Base-by-base conservation (phyloP, 2,888 invertebrate species). In the Andrena haemorrhoa region DNA sequence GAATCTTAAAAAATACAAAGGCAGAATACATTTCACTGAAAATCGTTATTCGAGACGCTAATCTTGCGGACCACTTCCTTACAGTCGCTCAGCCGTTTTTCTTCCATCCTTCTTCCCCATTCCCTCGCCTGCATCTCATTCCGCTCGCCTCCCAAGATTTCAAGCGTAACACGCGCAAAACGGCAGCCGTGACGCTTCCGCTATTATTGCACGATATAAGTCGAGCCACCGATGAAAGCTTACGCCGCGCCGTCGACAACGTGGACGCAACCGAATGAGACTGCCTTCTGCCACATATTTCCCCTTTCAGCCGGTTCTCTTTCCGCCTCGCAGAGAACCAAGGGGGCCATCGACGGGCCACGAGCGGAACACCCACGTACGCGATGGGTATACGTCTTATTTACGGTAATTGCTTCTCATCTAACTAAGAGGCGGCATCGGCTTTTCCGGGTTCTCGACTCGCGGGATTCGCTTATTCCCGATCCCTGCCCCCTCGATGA, bases 351-450 rank as follows among this genome's bases (percentile, higher is more conserved):
- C 26, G 33, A 65, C 29, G 56, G 8, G 16, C 33, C 49, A 58
- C 66, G 29, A 8, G 8, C 1, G 64, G 63, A 72, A 74, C 82
- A 85, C 78, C 85, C 82, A 85, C 79, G 69, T 61, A 56, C 61
- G 41, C 70, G 81, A 86, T 74, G 65, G 85, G 33, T 47, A 58
- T 70, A 78, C 66, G 74, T 88, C 79, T 86, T 88, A 88, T 89
- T 88, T 86, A 89, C 82, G 85, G 80, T 83, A 89, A 89, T 89
- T 84, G 83, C 72, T 61, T 70, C 80, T 86, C 83, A 72, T 82
- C 86, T 84, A 80, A 80, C 82, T 78, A 78, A 87, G 72, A 82
- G 82, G 66, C 49, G 41, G 76, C 70, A 72, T 69, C 47, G 75
- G 73, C 60, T 77, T 85, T 82, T 85, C 85, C 82, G 75, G 65